Evolutionary conservation across 2,888 invertebrate species (phyloP).

Genomic region (Ceratothoa steindachneri): DNA sequence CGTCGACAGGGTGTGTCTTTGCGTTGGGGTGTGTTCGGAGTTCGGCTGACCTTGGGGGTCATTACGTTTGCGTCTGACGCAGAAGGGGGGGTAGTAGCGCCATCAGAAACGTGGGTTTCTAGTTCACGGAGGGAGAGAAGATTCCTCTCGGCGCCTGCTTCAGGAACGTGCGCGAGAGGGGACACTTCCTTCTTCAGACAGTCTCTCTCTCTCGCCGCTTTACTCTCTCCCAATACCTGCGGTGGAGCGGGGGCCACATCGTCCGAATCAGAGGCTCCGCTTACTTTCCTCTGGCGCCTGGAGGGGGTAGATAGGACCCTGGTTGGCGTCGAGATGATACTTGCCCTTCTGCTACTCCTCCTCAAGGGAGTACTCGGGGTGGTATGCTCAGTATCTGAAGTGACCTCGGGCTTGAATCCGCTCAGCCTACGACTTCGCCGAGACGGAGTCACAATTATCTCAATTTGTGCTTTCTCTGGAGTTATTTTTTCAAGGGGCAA

Average conservation of each 20-base stretch:
- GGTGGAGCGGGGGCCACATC: background rate
- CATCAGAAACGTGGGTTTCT: background rate
- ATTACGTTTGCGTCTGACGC: background rate
- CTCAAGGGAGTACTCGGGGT: background rate
- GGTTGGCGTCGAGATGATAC: background rate
- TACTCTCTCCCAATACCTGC: background rate
- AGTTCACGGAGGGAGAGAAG: too few relatives aligned
- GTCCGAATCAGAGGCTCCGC: background rate
- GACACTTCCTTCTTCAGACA: background rate
- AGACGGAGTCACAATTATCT: background rate
- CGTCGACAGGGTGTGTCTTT: background rate
- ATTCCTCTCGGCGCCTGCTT: background rate
- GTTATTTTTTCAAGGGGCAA: background rate
- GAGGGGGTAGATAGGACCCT: background rate
- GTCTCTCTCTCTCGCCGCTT: background rate
- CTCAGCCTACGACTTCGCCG: background rate
- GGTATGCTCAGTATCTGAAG: background rate
- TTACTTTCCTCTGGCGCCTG: background rate
- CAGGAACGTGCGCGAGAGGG: background rate
- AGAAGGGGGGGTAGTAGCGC: background rate
- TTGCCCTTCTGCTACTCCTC: background rate
- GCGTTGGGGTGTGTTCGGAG: background rate
- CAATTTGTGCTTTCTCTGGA: background rate
- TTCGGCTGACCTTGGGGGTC: background rate
- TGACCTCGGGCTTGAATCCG: background rate